Conservation (phyloP, 2,113 vertebrate genomes). For the Acrocephalus arundinaceus region DNA sequence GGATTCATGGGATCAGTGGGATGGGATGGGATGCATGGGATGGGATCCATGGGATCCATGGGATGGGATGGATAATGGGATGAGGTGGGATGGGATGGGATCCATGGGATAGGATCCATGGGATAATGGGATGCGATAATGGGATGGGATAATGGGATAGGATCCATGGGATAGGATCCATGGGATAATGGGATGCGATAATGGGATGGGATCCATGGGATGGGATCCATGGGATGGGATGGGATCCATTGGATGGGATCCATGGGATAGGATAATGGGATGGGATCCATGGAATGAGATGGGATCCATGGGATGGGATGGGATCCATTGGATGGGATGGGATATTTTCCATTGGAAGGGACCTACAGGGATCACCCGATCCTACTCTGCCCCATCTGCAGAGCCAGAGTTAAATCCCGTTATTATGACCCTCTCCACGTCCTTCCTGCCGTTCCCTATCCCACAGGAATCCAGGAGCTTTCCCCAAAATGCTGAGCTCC, state of each 20-base stretch:
- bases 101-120: too few relatives aligned
- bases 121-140: too few relatives aligned
- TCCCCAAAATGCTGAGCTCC: not conserved
- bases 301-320: not conserved
- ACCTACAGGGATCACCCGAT: not conserved
- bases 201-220: too few relatives aligned
- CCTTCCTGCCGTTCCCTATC: not conserved
- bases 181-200: too few relatives aligned
- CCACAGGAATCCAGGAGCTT: not conserved
- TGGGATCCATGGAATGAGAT: not conserved
- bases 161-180: too few relatives aligned
- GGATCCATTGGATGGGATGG: not conserved
- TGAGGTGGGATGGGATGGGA: too few relatives aligned
- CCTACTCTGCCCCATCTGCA: not conserved
- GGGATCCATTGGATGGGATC: not conserved
- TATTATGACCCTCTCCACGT: accelerated
- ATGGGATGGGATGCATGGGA: too few relatives aligned
- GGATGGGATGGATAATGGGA: too few relatives aligned
- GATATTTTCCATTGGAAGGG: not conserved
- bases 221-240: not conserved
- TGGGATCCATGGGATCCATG: too few relatives aligned
- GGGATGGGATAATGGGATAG: too few relatives aligned
- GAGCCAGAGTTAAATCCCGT: accelerated
- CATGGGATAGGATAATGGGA: not conserved
- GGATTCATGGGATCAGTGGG: too few relatives aligned